Conservation (phyloP, 2,888 invertebrate genomes). For the Drosophila acutilabella region DNA sequence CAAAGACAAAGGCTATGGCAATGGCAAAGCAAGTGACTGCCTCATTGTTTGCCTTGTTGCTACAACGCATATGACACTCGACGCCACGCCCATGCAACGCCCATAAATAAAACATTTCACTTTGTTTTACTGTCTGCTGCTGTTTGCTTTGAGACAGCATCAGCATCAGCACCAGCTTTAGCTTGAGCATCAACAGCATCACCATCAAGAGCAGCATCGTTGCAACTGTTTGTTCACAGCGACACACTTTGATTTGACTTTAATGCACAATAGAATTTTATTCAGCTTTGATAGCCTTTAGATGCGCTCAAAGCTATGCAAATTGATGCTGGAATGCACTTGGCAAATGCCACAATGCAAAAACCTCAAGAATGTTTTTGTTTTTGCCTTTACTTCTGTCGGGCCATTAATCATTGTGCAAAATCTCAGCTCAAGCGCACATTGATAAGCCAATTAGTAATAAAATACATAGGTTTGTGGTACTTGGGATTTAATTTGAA, state of each 20-base stretch:
- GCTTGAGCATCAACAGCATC: constrained; percentile 13
- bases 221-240: constrained; percentile 48
- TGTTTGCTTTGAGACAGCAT: constrained; percentile 17
- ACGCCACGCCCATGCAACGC: constrained; percentile 69
- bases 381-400: not conserved
- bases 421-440: constrained; percentile 38
- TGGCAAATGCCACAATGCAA: constrained; percentile 33
- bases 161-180: constrained; percentile 13
- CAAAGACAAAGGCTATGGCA: constrained; percentile 4
- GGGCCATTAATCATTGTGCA: constrained; percentile 55
- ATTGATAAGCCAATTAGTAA: constrained; percentile 58
- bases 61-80: constrained; percentile 79
- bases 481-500: constrained; percentile 32
- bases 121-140: constrained; percentile 69
- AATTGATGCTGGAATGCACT: constrained; percentile 68
- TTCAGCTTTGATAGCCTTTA: constrained; percentile 47
- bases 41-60: constrained; percentile 75
- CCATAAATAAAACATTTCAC: constrained; percentile 79
- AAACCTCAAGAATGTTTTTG: constrained; percentile 44
- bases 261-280: constrained; percentile 74
- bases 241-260: constrained; percentile 77
- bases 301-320: constrained; percentile 52
- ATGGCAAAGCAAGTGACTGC: constrained; percentile 44
- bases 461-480: constrained; percentile 47
- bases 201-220: constrained; percentile 30